phyloP scores from a whole-genome alignment of 2,113 vertebrate genomes.

The Lasiurus cinereus region DNA sequence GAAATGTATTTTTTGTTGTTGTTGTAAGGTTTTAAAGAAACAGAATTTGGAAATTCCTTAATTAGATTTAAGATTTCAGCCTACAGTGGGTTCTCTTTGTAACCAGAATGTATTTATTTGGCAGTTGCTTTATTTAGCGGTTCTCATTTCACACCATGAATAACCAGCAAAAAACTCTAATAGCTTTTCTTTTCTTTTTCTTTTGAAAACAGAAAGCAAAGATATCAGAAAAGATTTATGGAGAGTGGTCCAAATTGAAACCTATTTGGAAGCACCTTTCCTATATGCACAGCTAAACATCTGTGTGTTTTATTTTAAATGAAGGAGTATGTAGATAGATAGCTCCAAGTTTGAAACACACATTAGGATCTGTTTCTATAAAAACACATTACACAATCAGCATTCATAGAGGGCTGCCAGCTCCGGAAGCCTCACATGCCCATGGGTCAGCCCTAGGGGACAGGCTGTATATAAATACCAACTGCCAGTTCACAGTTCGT shows the following conservation, averaged over 20 bases:
- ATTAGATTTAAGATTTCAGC: slow-evolving; percentile 77
- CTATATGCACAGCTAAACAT: slow-evolving; percentile 61
- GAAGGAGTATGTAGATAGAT: slow-evolving; percentile 61
- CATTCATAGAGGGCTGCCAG: slow-evolving; percentile 48
- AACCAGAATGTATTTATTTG: slow-evolving; percentile 60
- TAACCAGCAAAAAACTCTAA: slow-evolving; percentile 65
- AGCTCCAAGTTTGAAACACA: slow-evolving; percentile 71
- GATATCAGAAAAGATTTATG: slow-evolving; percentile 67
- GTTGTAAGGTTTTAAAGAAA: slow-evolving; percentile 75
- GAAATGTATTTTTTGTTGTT: slow-evolving; percentile 71
- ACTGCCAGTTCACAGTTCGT: slow-evolving; percentile 72
- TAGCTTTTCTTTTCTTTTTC: slow-evolving; percentile 56
- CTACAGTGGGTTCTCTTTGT: slow-evolving; percentile 64
- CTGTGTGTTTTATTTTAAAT: slow-evolving; percentile 72
- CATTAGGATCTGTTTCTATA: slow-evolving; percentile 70
- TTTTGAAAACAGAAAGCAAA: slow-evolving; percentile 70
- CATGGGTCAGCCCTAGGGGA: slow-evolving; percentile 72
- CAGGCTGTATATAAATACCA: slow-evolving; percentile 66
- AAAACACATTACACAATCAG: slow-evolving; percentile 69
- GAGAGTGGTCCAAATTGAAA: slow-evolving; percentile 67
- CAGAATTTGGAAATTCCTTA: slow-evolving; percentile 75
- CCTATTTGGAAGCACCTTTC: slow-evolving; percentile 71
- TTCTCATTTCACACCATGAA: slow-evolving; percentile 65
- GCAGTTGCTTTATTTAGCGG: slow-evolving; percentile 69
- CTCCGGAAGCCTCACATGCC: slow-evolving; percentile 45